Evolutionary conservation across 1,140 invertebrate genomes (phyloP), one percentile per base, ranked within the genome.

Genomic region (Hylaeus volcanicus): DNA sequence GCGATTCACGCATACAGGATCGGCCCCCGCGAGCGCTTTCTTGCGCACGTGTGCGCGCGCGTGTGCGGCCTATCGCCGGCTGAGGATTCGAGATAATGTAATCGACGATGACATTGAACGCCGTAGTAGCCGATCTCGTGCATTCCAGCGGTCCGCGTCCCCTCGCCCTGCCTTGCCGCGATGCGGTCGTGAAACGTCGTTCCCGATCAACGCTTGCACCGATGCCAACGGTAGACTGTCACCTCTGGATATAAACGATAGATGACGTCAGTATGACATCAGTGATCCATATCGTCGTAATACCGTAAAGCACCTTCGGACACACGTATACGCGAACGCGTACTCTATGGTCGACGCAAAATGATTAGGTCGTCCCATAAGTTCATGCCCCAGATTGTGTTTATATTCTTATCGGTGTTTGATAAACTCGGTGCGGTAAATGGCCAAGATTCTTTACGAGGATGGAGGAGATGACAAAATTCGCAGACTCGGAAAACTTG

Each of bases 201-300:
- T 84, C 80, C 83, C 85, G 88, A 92, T 91, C 90, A 89, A 82
- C 70, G 78, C 79, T 84, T 88, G 79, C 83, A 88, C 81, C 85
- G 82, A 86, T 89, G 89, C 89, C 89, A 89, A 88, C 87, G 84
- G 83, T 85, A 87, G 83, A 84, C 84, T 90, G 90, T 91, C 91
- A 92, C 88, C 86, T 88, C 91, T 89, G 86, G 90, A 92, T 91
- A 90, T 92, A 92, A 92, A 90, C 89, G 88, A 90, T 76, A 79
- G 86, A 77, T 92, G 90, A 92, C 92, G 91, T 91, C 91, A 92
- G 91, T 86, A 91, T 92, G 91, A 92, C 91, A 92, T 92, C 91
- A 92, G 89, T 92, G 91, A 92, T 92, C 90, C 88, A 91, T 91
- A 91, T 92, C 90, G 87, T 86, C 82, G 88, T 89, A 86, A 86